These are phyloP conservation scores for Leptopilina boulardi DNA, from an alignment of 1,140 invertebrate species.

Conservation along the genomic window DNA sequence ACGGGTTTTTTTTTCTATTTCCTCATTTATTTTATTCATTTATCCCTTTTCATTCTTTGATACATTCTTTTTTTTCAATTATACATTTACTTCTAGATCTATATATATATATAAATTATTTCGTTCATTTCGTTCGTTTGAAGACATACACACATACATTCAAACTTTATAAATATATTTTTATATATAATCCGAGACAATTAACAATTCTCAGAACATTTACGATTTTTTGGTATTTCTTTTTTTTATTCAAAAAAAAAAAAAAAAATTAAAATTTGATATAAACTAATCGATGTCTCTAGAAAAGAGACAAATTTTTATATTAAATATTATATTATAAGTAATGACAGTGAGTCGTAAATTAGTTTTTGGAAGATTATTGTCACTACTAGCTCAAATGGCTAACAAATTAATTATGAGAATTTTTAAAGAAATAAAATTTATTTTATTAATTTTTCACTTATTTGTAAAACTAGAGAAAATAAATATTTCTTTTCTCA, in stretches of 20 bases:
- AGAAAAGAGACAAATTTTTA: not conserved
- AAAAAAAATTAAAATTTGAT: too few relatives aligned
- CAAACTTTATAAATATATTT: not conserved
- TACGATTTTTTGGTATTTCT: not conserved
- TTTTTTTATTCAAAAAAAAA: not conserved
- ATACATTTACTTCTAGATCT: too few relatives aligned
- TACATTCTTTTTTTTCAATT: not conserved
- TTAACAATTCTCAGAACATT: not conserved
- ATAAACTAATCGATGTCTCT: not conserved
- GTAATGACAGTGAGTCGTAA: slow-evolving; percentile 20
- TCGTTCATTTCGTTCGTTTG: not conserved
- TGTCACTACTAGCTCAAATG: slow-evolving; percentile 6
- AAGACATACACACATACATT: not conserved
- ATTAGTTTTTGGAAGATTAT: slow-evolving; percentile 18
- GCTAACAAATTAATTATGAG: too few relatives aligned
- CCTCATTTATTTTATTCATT: not conserved
- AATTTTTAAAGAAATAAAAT: too few relatives aligned
- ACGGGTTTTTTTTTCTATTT: not conserved
- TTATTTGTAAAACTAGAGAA: too few relatives aligned
- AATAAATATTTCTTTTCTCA: too few relatives aligned
- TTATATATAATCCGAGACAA: not conserved
- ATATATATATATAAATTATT: too few relatives aligned
- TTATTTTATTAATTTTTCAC: too few relatives aligned
- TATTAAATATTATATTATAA: too few relatives aligned
- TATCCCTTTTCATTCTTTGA: not conserved